Base-by-base conservation (phyloP, 37 sponge, comb jelly and placozoan genomes). In the Axinella damicornis region DNA sequence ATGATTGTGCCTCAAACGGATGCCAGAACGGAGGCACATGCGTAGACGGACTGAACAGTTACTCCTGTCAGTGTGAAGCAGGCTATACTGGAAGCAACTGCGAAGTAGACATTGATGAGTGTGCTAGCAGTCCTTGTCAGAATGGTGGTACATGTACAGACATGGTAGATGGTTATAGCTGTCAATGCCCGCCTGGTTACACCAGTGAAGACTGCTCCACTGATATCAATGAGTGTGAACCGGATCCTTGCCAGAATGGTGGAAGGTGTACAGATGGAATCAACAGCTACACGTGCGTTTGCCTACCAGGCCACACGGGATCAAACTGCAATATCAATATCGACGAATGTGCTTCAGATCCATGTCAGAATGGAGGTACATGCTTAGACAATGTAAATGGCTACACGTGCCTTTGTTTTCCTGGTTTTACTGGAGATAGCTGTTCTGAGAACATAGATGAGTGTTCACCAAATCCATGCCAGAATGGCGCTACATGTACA, bases 11-110 rank as follows among this genome's bases (percentile, higher is more conserved):
- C 4, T 15, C 68, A 24, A 54, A 41, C 19, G 86, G 90, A 24
- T 95, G 95, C 63, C 63, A 21, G 2, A 80, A 88, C 72, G 81
- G 76, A 33, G 85, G 54, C 2, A 83, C 79, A 11, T 92, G 93
- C 33, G 52, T 34, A 14, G 81, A 92, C 41, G 83, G 59, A 22
- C 52, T 68, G 1, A 36, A 40, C 27, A 20, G n/a, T 27, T 93
- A 78, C 70, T 24, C 18, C 4, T 93, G 94, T 54, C 20, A 2
- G n/a, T 93, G 94, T 85, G 5, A 13, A 21, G 73, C 30, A 6
- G 94, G 90, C 5, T 89, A 53, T 31, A 86, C 74, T 22, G 85
- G 90, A 17, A 62, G 11, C 30, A 37, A 31, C 30, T 89, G 90
- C 77, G 53, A 18, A 22, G 58, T 53, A 21, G 63, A 58, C 14